Conservation (phyloP, 2,888 invertebrate genomes). For the Pteria penguin region DNA sequence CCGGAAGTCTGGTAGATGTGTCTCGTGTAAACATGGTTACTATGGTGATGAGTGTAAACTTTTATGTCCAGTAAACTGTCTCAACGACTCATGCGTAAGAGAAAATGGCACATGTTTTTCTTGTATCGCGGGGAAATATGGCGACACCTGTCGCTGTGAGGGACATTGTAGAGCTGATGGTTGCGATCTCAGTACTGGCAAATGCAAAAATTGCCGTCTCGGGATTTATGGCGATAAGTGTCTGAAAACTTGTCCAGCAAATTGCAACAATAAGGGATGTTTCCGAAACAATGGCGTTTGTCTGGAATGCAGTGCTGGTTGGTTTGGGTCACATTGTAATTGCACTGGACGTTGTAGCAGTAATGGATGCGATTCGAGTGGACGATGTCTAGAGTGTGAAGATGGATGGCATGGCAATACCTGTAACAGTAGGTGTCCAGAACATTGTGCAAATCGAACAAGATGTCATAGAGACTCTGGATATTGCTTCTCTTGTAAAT, state of each 20-base stretch:
- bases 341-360: conserved; percentile 50
- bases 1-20: conserved; percentile 31
- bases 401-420: conserved; percentile 1
- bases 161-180: conserved; percentile 21
- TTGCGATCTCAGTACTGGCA: conserved; percentile 41
- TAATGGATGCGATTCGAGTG: conserved; percentile 41
- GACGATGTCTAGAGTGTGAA: conserved; percentile 7
- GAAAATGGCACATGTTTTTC: conserved; percentile 42
- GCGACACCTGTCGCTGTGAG: conserved; percentile 36
- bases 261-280: conserved; percentile 46
- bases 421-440: conserved; percentile 6
- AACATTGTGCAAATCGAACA: neutral
- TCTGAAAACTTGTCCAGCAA: conserved; percentile 41
- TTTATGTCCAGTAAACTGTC: conserved; percentile 45
- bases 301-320: conserved; percentile 45
- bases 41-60: conserved; percentile 33
- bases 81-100: conserved; percentile 39
- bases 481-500: conserved; percentile 1
- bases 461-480: neutral
- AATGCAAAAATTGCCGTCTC: conserved; percentile 45
- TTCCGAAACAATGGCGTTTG: conserved; percentile 38
- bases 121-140: conserved; percentile 39
- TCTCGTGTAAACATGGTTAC: conserved; percentile 44
- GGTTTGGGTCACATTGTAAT: conserved; percentile 50
- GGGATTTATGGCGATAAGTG: conserved; percentile 35